Conservation (phyloP, 2,113 vertebrate genomes). For the Eira barbara region DNA sequence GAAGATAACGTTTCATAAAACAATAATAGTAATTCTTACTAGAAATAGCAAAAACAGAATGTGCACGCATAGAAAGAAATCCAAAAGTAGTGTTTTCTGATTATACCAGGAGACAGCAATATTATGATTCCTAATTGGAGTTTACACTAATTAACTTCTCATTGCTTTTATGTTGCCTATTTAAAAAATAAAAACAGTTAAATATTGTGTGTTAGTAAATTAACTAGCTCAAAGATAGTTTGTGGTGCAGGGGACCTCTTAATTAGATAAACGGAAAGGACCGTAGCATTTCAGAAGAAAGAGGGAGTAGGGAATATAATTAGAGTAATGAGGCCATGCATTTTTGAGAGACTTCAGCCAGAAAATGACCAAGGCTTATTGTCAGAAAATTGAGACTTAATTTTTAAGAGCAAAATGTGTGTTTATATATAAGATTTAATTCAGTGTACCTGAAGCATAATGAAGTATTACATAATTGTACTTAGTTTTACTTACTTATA, state of each 20-base stretch:
- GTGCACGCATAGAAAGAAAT: neutral
- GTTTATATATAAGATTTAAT: neutral
- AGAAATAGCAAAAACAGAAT: neutral
- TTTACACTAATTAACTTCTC: neutral
- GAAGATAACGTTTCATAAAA: neutral
- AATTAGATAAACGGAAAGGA: conserved; percentile 3
- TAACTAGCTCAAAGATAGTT: neutral
- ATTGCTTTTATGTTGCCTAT: neutral
- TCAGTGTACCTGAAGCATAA: neutral
- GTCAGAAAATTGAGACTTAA: neutral
- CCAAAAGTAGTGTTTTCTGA: conserved; percentile 15
- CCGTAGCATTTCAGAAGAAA: neutral
- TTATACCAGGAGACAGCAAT: neutral
- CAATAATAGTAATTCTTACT: neutral
- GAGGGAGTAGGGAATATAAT: neutral
- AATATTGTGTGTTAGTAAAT: neutral
- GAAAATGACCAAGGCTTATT: neutral
- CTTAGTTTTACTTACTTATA: neutral
- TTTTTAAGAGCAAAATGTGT: neutral
- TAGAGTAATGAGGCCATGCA: neutral
- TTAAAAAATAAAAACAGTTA: conserved; percentile 11
- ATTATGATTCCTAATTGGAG: neutral
- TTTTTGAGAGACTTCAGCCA: neutral
- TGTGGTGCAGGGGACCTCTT: neutral
- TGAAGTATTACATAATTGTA: neutral